Evolutionary conservation across 2,888 invertebrate species (phyloP).

Genomic region (Tiliacea citrago): DNA sequence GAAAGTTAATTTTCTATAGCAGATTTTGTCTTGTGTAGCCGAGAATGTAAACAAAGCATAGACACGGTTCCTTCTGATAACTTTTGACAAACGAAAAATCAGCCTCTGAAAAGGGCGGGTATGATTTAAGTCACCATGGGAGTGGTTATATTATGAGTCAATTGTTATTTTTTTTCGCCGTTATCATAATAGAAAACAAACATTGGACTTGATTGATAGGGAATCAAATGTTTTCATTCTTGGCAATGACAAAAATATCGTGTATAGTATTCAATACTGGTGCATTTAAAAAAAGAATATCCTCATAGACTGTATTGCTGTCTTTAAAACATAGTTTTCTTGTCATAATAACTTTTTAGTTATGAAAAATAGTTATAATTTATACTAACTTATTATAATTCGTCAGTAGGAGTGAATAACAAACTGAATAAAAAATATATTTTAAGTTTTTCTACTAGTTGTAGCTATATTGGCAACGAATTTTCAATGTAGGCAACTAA

Average conservation of each 20-base stretch:
- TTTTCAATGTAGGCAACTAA: conserved; percentile 49
- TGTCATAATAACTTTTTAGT: conserved; percentile 52
- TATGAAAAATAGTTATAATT: conserved; percentile 12
- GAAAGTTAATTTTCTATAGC: conserved; percentile 61
- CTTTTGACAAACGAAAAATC: not conserved
- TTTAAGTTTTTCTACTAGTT: conserved; percentile 22
- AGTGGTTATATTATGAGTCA: not conserved
- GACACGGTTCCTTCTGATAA: not conserved
- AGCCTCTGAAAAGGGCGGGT: not conserved
- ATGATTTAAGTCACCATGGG: not conserved
- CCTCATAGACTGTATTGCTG: conserved; percentile 56
- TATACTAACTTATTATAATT: conserved; percentile 43
- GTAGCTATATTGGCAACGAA: conserved; percentile 50
- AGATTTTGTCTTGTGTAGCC: not conserved
- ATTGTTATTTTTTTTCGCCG: not conserved
- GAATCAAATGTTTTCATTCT: not conserved
- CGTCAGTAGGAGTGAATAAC: conserved; percentile 11
- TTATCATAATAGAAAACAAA: not conserved
- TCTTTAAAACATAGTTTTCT: conserved; percentile 34
- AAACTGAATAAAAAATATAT: conserved; percentile 11
- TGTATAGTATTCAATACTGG: conserved; percentile 10
- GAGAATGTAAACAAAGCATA: conserved; percentile 18
- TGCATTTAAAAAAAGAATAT: conserved; percentile 51
- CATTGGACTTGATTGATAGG: not conserved
- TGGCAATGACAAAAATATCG: not conserved